Evolutionary conservation across 2,888 invertebrate species (phyloP), one percentile per base, ranked within the genome.

Genomic region (Periphyllus acericola): DNA sequence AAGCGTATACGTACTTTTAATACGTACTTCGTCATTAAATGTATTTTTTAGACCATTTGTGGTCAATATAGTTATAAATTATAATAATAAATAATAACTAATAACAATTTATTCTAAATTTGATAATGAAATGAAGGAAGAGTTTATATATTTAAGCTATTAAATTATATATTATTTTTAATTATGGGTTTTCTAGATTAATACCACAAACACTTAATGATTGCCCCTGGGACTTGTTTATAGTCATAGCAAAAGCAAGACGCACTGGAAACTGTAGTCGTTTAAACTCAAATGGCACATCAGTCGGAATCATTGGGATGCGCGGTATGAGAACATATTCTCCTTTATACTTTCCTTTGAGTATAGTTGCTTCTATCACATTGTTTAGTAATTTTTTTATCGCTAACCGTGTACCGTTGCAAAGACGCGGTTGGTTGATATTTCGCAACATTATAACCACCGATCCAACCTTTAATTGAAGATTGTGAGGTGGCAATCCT

Each of bases 111-210:
- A n/a, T n/a, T n/a, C n/a, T n/a, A n/a, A n/a, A n/a, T n/a, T n/a
- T n/a, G n/a, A n/a, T n/a, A n/a, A n/a, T n/a, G n/a, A n/a, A n/a
- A n/a, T n/a, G n/a, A n/a, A n/a, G n/a, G n/a, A n/a, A n/a, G n/a
- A n/a, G n/a, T n/a, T n/a, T n/a, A n/a, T n/a, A n/a, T n/a, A n/a
- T n/a, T n/a, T n/a, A n/a, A n/a, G n/a, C n/a, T n/a, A n/a, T n/a
- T n/a, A n/a, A n/a, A n/a, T n/a, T n/a, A n/a, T n/a, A n/a, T n/a
- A n/a, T n/a, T n/a, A n/a, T n/a, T n/a, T n/a, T n/a, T n/a, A n/a
- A n/a, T n/a, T n/a, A 89, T 34, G 83, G 83, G 72, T 88, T 89
- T 85, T 89, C 89, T 72, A 90, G 68, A 88, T 90, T 75, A 17
- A 90, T 14, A 52, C 89, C 25, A 40, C 40, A 40, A 40, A 40